Conservation (phyloP, 2,113 vertebrate genomes). For the Choloepus hoffmanni region DNA sequence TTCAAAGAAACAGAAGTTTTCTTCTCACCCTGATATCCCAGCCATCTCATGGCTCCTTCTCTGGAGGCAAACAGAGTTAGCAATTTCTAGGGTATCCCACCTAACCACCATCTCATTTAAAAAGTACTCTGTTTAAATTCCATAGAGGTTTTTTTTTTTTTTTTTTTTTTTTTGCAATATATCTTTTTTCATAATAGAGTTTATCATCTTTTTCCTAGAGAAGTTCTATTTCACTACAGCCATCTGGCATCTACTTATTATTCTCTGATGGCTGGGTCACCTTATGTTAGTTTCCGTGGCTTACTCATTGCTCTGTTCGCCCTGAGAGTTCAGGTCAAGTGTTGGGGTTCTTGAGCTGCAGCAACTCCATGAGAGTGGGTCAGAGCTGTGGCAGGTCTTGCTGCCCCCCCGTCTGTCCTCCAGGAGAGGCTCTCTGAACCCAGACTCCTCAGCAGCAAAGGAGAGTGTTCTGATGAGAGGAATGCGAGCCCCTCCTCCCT, state of each 20-base stretch:
- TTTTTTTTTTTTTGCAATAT: neutral
- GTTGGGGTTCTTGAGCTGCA: neutral
- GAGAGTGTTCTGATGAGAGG: neutral
- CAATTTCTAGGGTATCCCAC: neutral
- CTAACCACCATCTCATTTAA: neutral
- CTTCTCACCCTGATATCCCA: neutral
- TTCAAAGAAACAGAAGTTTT: neutral
- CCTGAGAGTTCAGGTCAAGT: neutral
- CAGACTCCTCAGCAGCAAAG: neutral
- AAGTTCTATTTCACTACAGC: neutral
- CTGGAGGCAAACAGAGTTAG: neutral
- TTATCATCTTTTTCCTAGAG: neutral
- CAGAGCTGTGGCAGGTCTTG: fast-evolving
- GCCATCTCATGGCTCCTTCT: neutral
- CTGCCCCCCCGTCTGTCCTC: neutral
- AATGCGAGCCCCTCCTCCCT: too few species aligned
- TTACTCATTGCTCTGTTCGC: neutral
- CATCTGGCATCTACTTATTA: neutral
- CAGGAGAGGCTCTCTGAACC: neutral
- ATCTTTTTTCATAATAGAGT: neutral
- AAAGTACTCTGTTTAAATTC: neutral
- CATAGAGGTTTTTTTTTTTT: neutral
- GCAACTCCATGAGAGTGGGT: neutral
- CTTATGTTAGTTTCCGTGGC: neutral
- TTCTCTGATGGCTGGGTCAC: neutral